A percentile compares a stretch with the other conserved stretches of the same genome.
Conservation (phyloP, 2,113 vertebrate species). For the Muntiacus reevesi region DNA sequence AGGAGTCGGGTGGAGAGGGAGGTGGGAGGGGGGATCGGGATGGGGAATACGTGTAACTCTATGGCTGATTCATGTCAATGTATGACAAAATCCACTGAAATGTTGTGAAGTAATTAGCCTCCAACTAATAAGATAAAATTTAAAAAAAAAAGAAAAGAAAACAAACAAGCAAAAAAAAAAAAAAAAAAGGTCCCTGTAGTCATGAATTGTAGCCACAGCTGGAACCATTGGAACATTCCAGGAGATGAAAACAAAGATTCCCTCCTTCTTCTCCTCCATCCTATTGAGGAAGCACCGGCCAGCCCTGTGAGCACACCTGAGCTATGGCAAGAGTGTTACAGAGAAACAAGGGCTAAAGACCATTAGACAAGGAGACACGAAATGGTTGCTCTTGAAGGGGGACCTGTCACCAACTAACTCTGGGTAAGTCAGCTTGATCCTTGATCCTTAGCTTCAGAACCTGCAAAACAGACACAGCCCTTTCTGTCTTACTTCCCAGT, state of each 20-base stretch:
- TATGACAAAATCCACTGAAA: no score
- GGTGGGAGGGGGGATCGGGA: no score
- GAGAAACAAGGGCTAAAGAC: background rate
- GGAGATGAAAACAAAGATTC: conserved; percentile 65
- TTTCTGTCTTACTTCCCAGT: background rate
- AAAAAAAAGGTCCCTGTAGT: conserved; percentile 28
- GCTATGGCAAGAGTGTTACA: background rate
- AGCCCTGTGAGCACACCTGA: background rate
- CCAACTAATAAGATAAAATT: no score
- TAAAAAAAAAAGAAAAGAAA: no score
- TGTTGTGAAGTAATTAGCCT: no score
- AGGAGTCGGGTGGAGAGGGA: no score
- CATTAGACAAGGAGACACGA: background rate
- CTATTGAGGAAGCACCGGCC: background rate
- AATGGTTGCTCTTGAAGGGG: background rate
- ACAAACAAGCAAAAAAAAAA: conserved; percentile 63
- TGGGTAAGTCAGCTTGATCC: background rate
- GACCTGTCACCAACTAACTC: background rate
- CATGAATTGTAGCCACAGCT: conserved; percentile 63
- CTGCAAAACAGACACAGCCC: background rate
- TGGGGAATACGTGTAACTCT: no score
- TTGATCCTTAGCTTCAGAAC: background rate
- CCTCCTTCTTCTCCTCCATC: background rate
- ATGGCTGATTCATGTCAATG: no score
- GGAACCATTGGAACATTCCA: conserved; percentile 60